Conservation (phyloP, 2,113 vertebrate genomes). For the Centrocercus urophasianus region DNA sequence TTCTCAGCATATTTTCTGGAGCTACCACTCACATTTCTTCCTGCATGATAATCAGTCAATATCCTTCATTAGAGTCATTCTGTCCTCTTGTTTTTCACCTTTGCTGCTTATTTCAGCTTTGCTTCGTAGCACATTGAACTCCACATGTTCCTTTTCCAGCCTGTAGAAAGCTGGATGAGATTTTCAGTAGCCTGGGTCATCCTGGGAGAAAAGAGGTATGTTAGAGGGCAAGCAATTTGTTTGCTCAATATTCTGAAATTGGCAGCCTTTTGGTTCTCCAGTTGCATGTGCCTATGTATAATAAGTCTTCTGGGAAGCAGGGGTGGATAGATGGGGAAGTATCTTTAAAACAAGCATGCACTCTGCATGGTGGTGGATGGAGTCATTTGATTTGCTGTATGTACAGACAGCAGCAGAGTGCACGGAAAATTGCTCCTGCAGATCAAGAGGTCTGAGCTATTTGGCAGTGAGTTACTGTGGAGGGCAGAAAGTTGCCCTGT, state of each 20-base stretch:
- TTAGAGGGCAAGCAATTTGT: slow-evolving; percentile 62
- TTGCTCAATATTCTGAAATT: slow-evolving; percentile 61
- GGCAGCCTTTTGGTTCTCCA: slow-evolving; percentile 18
- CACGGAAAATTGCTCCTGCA: neutral
- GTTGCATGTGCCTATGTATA: neutral
- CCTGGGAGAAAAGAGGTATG: slow-evolving; percentile 1
- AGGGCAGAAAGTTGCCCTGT: slow-evolving; percentile 1
- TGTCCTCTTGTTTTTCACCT: neutral
- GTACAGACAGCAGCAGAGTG: neutral
- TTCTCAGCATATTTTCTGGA: neutral
- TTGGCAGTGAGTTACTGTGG: neutral
- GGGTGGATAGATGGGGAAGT: neutral
- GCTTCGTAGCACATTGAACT: neutral
- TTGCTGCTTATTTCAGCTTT: neutral
- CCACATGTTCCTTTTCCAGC: neutral
- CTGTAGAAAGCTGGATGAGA: slow-evolving; percentile 41
- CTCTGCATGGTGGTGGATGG: neutral
- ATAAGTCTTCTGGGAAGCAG: slow-evolving; percentile 50
- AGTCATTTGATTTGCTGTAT: neutral
- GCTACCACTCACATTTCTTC: neutral
- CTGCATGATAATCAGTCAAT: neutral
- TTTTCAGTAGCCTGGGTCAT: slow-evolving; percentile 23
- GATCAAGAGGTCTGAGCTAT: slow-evolving; percentile 21
- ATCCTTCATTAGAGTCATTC: neutral
- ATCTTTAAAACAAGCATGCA: neutral